Conservation (phyloP, 2,888 invertebrate genomes). For the Andricus quercusramuli region DNA sequence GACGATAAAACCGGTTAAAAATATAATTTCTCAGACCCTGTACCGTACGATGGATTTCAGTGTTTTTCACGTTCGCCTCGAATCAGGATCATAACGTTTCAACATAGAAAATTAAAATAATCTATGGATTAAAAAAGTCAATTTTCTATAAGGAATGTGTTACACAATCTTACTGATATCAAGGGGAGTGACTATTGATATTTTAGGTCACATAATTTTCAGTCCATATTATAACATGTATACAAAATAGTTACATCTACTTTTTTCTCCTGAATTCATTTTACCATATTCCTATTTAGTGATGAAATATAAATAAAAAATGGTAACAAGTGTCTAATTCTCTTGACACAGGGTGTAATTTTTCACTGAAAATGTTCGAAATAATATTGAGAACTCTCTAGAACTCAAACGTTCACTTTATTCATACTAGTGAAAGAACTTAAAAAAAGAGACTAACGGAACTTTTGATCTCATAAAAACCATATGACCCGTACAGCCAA, state of each 20-base stretch:
- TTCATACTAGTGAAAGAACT: not conserved
- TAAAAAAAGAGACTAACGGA: not conserved
- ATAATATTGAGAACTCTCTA: too few relatives aligned
- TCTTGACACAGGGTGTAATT: too few relatives aligned
- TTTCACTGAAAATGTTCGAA: too few relatives aligned
- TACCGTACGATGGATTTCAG: constrained; percentile 45
- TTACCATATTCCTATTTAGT: too few relatives aligned
- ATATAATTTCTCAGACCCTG: constrained; percentile 67
- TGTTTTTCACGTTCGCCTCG: not conserved
- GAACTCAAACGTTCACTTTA: not conserved
- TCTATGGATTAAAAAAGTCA: not conserved
- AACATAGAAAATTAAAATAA: not conserved
- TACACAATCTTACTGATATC: too few relatives aligned
- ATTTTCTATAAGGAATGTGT: not conserved
- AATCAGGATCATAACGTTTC: not conserved
- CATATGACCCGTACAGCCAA: not conserved
- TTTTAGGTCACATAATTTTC: too few relatives aligned
- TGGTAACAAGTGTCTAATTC: too few relatives aligned
- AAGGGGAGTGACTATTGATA: too few relatives aligned
- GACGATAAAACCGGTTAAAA: constrained; percentile 68
- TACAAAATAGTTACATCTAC: too few relatives aligned
- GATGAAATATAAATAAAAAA: too few relatives aligned
- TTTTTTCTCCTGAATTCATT: too few relatives aligned
- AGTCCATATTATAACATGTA: too few relatives aligned
- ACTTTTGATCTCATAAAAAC: not conserved